Conservation (phyloP, 2,113 vertebrate species). For the Rhinoderma darwinii region DNA sequence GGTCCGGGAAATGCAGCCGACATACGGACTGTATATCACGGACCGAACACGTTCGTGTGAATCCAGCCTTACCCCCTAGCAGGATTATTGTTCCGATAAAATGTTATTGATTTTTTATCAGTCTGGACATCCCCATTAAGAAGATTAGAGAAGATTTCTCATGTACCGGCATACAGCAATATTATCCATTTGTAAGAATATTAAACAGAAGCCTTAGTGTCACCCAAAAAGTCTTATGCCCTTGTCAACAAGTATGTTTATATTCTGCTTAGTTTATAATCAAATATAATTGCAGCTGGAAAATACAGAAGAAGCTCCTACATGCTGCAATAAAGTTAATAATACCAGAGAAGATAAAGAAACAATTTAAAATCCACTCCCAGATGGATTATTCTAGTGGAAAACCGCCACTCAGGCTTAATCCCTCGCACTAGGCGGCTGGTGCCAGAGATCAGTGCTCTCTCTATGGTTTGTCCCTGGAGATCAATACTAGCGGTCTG, state of each 20-base stretch:
- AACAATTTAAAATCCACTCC: neutral
- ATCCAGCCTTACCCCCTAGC: too few species aligned
- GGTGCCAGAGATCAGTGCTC: neutral
- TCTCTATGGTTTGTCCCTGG: neutral
- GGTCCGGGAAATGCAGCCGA: too few species aligned
- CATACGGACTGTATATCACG: too few species aligned
- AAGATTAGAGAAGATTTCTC: too few species aligned
- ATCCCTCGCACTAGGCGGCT: slow-evolving; percentile 13
- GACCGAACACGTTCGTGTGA: too few species aligned
- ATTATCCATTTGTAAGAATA: too few species aligned
- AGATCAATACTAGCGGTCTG: neutral
- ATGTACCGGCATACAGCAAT: too few species aligned
- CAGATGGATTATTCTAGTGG: slow-evolving; percentile 1
- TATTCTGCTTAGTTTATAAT: neutral
- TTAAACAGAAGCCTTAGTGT: neutral
- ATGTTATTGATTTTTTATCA: too few species aligned
- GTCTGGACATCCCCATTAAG: too few species aligned
- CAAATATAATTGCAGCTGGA: neutral
- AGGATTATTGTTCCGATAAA: too few species aligned
- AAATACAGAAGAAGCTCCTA: neutral
- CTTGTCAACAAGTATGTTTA: neutral
- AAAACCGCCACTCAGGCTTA: slow-evolving; percentile 2
- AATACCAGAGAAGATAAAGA: neutral
- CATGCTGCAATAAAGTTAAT: neutral
- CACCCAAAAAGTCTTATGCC: neutral